Conservation (phyloP, 1,140 invertebrate species). For the Plodia interpunctella region DNA sequence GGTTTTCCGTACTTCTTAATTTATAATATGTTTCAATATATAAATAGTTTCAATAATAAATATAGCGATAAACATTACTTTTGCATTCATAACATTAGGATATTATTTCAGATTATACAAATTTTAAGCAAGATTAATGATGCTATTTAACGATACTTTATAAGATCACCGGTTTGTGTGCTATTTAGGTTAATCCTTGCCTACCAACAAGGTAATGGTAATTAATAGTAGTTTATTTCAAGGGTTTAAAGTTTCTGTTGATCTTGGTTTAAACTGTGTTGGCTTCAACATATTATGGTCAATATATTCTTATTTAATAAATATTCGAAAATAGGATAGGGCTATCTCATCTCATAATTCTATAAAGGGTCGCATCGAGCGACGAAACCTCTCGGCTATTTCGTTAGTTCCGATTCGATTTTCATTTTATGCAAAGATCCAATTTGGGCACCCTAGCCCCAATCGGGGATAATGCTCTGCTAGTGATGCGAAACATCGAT, state of each 20-base stretch:
- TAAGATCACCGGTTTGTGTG: too few relatives aligned
- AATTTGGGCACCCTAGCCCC: conserved; percentile 49
- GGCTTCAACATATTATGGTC: not conserved
- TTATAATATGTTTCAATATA: too few relatives aligned
- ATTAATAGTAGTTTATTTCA: too few relatives aligned
- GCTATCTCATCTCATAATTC: conserved; percentile 16
- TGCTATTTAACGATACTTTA: not conserved
- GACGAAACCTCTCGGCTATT: conserved; percentile 44
- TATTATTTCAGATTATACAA: too few relatives aligned
- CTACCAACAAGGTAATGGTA: too few relatives aligned
- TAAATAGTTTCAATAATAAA: too few relatives aligned
- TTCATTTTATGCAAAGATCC: conserved; percentile 74
- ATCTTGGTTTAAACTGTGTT: too few relatives aligned
- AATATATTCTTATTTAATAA: not conserved
- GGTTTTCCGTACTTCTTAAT: too few relatives aligned
- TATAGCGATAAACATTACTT: too few relatives aligned
- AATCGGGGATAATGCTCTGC: conserved; percentile 57
- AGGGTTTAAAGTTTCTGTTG: too few relatives aligned
- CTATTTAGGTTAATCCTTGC: too few relatives aligned
- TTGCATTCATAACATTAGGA: too few relatives aligned
- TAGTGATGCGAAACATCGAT: conserved; percentile 5
- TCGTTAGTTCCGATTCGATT: conserved; percentile 68
- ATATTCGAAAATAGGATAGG: not conserved
- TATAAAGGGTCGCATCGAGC: conserved; percentile 16
- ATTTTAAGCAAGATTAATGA: not conserved